A percentile compares a stretch with the other conserved stretches of the same genome.
Conservation (phyloP, 2,797 vertebrate species). For the Anguilla megastoma region DNA sequence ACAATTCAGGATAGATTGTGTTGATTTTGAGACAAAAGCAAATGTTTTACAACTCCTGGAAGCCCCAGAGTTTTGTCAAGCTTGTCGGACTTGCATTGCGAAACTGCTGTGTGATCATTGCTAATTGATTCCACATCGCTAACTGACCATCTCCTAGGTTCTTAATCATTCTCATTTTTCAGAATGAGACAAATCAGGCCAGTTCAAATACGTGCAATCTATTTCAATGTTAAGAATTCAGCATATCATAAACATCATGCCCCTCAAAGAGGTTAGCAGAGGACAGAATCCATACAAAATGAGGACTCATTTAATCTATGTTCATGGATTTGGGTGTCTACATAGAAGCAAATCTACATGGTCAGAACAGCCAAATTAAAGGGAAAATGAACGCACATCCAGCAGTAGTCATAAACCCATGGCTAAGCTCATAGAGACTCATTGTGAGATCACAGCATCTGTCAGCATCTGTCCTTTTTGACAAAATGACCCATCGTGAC, state of each 20-base stretch:
- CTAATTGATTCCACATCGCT: neutral
- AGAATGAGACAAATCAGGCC: neutral
- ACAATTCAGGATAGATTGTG: constrained; percentile 38
- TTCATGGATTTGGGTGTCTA: neutral
- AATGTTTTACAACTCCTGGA: constrained; percentile 12
- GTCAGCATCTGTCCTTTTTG: neutral
- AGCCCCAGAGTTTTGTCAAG: neutral
- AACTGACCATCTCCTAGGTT: neutral
- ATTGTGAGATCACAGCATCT: neutral
- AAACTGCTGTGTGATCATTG: neutral
- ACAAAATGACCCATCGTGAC: neutral
- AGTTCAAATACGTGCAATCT: neutral
- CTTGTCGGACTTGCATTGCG: constrained; percentile 1
- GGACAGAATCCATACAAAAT: neutral
- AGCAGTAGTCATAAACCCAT: neutral
- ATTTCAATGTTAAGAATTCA: neutral
- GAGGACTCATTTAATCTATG: neutral
- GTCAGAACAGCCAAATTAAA: neutral
- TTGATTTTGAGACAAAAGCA: constrained; percentile 35
- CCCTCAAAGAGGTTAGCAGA: neutral
- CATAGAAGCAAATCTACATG: neutral
- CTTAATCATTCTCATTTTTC: neutral
- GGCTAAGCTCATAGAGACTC: neutral
- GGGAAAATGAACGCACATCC: neutral
- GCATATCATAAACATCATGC: neutral